Evolutionary conservation across 2,113 vertebrate genomes (phyloP), one percentile per base, ranked within the genome.

Genomic region (Chionomys nivalis): DNA sequence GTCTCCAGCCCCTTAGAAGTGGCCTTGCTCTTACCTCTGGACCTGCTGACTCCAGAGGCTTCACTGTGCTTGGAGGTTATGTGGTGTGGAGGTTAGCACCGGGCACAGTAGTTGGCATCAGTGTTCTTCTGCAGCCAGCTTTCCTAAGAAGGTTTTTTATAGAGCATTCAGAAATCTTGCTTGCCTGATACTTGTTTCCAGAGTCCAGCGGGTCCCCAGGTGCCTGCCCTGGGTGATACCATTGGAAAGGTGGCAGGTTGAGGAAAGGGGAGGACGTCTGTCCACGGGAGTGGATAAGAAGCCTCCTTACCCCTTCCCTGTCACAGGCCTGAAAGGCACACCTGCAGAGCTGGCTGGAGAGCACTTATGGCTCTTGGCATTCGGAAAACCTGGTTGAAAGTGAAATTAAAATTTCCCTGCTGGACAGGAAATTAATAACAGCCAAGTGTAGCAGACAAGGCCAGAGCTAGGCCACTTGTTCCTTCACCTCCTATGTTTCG

Each of bases 351-450:
- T 90, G 52, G 1, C 85, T 31, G 58, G 39, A 19, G 76, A 52
- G 52, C 94, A 31, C n/a, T 61, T 47, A 36, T 13, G 6, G 94
- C 39, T 95, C 12, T 86, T 88, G 39, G 52, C 12, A 0, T 93
- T 77, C 81, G 49, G 42, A 90, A 75, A 94, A 58, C 93, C 39
- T 63, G 68, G 39, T 78, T 79, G 82, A 92, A 61, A 79, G 73
- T 82, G 23, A 79, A 94, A 95, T 97, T 91, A 96, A 97, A 96
- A 87, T 89, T 95, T 91, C 72, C 92, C 23, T 68, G 0, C 77
- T 93, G 88, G 58, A 91, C 90, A 89, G 55, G 88, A 98, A 96
- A 91, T 95, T 77, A 92, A 97, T 97, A 70, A 91, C 58, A 10
- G 23, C 55, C 17, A 65, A 82, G 44, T 0, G 0, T 28, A 77